Evolutionary conservation across 2,113 vertebrate species (phyloP), one percentile per base, ranked within the genome.

Genomic region (Addax nasomaculatus): DNA sequence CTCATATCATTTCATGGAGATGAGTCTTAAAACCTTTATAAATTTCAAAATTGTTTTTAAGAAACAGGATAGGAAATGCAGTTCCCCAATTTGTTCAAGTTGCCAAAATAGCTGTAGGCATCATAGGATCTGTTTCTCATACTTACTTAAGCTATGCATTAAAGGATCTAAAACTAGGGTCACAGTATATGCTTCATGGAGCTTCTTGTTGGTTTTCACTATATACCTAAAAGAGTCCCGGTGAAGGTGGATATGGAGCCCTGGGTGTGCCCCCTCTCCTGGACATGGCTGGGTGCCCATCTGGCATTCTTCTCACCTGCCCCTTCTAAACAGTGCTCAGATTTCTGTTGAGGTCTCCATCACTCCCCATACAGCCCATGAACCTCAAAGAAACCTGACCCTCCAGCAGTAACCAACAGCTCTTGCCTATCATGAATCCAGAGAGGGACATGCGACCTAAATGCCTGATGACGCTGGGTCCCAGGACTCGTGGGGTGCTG

Each of bases 21-120:
- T 4, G n/a, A 76, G 8, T 90, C 33, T 93, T 60, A 93, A 14
- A 70, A 57, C 16, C 10, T 95, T 83, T 89, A 23, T 17, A 80
- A 25, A 57, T 49, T 53, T 84, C 43, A 25, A 95, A 85, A 4
- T 81, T 12, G 25, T 67, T 19, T 93, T 53, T 81, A 47, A 92
- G 89, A 87, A 64, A 73, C 43, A 79, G 39, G 36, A 30, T 33
- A 89, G 78, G 88, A 94, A 92, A 93, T 58, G 25, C 27, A 85
- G 53, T 16, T 55, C 25, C 93, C 39, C 36, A 33, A 12, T 53
- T 55, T 45, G 43, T 90, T 90, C 43, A 55, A 64, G 19, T 64
- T 55, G 64, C n/a, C 47, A 85, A 90, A 81, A 89, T 33, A 39
- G 27, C 45, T 21, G 51, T 16, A 93, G 78, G 76, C 17, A 80